Evolutionary conservation across 2,888 invertebrate genomes (phyloP).

Genomic region (Conops quadrifasciatus): DNA sequence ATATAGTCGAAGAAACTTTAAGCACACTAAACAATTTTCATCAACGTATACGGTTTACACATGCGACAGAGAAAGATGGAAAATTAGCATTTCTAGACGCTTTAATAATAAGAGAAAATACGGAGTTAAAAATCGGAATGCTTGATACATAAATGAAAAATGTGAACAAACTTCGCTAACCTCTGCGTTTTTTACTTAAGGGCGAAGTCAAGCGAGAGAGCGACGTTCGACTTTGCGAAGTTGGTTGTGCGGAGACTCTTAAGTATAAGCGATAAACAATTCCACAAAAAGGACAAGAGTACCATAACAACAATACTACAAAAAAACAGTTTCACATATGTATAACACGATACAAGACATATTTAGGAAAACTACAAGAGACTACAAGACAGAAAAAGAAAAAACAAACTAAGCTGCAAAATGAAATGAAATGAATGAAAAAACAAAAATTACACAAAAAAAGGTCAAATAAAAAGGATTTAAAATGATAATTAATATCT

Average conservation of each 20-base stretch:
- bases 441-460: too few species aligned
- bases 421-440: too few species aligned
- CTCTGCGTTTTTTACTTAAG: too few species aligned
- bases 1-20: not conserved
- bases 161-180: too few species aligned
- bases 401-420: too few species aligned
- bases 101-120: not conserved
- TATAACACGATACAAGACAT: too few species aligned
- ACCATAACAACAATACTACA: not conserved
- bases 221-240: too few species aligned
- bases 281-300: not conserved
- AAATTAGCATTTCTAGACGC: slow-evolving; percentile 2
- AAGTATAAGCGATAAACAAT: not conserved
- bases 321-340: not conserved
- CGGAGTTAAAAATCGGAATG: not conserved
- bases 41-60: slow-evolving; percentile 1
- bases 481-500: too few species aligned
- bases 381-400: too few species aligned
- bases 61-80: not conserved
- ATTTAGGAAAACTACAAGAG: too few species aligned
- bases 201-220: too few species aligned
- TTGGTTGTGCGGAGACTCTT: not conserved
- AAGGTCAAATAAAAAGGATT: too few species aligned
- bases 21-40: slow-evolving; percentile 7
- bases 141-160: not conserved